Evolutionary conservation across 2,113 vertebrate genomes (phyloP).

Genomic region (Cepphus grylle): DNA sequence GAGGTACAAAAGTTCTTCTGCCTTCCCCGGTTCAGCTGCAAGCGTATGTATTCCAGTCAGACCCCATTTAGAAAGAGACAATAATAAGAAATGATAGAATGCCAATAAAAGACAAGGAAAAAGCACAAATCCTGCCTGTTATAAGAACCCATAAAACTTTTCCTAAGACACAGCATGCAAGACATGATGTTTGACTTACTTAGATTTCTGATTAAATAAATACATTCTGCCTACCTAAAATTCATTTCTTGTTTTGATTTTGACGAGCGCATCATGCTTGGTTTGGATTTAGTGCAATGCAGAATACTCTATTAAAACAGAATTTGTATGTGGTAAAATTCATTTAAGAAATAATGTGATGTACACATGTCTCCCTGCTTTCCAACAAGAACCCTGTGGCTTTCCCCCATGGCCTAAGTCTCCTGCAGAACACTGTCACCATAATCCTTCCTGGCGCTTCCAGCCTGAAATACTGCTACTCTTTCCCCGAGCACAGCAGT

Average conservation of each 20-base stretch:
- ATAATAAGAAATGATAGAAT: background rate
- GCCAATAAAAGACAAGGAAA: background rate
- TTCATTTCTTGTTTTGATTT: constrained; percentile 10
- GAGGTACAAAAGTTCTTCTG: background rate
- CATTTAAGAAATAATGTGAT: constrained; percentile 1
- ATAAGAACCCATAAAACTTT: background rate
- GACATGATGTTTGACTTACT: constrained; percentile 27
- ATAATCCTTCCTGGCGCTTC: background rate
- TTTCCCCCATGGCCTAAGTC: background rate
- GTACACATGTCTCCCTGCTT: background rate
- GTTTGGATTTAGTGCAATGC: background rate
- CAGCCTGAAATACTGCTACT: background rate
- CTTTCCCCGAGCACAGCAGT: background rate
- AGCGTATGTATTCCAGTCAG: background rate
- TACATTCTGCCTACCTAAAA: constrained; percentile 29
- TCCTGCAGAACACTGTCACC: background rate
- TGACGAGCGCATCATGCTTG: background rate
- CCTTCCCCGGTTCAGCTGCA: background rate
- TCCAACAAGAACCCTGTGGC: background rate
- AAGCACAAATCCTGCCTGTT: background rate
- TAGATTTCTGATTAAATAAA: constrained; percentile 19
- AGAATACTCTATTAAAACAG: background rate
- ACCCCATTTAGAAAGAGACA: background rate
- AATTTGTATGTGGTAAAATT: background rate
- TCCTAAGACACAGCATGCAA: background rate